phyloP scores from a whole-genome alignment of 2,797 vertebrate species.

The Phyllotis vaccarum region DNA sequence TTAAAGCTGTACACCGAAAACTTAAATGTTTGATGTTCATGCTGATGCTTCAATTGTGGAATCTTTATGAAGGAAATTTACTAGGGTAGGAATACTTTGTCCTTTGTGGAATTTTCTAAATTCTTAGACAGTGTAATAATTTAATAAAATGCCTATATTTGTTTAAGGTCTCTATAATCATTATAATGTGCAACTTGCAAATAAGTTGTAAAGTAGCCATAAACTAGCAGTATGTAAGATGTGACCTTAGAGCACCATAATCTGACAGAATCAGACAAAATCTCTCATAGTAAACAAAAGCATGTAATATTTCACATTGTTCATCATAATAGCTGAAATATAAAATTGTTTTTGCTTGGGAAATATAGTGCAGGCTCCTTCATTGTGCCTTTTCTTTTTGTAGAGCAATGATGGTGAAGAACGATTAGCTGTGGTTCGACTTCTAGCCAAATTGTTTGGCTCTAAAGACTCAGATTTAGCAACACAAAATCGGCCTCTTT shows the following conservation, averaged over 20 bases:
- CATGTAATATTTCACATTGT: constrained; percentile 5
- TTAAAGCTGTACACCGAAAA: background rate
- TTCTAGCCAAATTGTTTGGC: constrained; percentile 98
- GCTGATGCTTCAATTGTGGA: background rate
- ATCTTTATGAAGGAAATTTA: constrained; percentile 38
- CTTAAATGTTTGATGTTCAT: background rate
- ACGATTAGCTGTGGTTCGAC: constrained; percentile 96
- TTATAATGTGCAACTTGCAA: background rate
- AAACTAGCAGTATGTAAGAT: constrained; percentile 19
- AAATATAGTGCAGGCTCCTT: background rate
- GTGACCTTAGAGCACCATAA: background rate
- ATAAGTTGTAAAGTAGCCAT: constrained; percentile 37
- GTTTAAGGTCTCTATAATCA: background rate
- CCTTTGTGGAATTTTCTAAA: constrained; percentile 42
- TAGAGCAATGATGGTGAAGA: constrained; percentile 99
- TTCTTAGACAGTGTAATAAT: background rate
- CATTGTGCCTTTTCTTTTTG: constrained; percentile 71
- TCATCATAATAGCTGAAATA: constrained; percentile 21
- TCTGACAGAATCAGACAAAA: constrained; percentile 22
- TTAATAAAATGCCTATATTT: constrained; percentile 53
- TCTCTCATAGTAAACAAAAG: constrained; percentile 21
- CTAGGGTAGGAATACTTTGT: constrained; percentile 17
- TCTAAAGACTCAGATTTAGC: constrained; percentile 99
- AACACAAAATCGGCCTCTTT: constrained; percentile 97
- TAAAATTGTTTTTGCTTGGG: background rate